These are phyloP conservation scores for Thaumetopoea pityocampa DNA, from an alignment of 1,140 invertebrate species.

Conservation along the genomic window DNA sequence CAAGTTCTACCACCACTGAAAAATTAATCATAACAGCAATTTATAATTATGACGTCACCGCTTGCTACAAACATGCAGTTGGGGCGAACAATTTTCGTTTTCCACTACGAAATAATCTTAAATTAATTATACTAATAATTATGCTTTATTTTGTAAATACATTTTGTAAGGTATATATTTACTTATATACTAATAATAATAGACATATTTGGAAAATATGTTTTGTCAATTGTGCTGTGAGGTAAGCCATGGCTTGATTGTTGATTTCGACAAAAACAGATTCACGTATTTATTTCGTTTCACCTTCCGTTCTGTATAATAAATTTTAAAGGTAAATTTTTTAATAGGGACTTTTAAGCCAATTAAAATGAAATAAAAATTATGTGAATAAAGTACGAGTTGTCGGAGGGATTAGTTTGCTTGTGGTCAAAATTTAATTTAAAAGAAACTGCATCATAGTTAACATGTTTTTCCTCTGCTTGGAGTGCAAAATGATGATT, in stretches of 20 bases:
- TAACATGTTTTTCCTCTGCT: no score
- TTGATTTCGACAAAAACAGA: slow-evolving; percentile 20
- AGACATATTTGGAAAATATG: slow-evolving; percentile 74
- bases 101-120: slow-evolving; percentile 41
- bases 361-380: no score
- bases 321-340: neutral
- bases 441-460: no score
- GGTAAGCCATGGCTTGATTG: slow-evolving; percentile 41
- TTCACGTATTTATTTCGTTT: neutral
- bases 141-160: slow-evolving; percentile 73
- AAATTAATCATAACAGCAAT: neutral
- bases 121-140: slow-evolving; percentile 34
- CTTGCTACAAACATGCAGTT: slow-evolving; percentile 10
- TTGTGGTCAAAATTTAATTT: no score
- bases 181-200: slow-evolving; percentile 69
- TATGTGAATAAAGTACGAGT: no score
- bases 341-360: no score
- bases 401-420: no score
- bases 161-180: slow-evolving; percentile 69
- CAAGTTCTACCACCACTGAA: no score
- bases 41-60: slow-evolving; percentile 20
- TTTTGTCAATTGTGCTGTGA: slow-evolving; percentile 75
- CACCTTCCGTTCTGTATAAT: neutral
- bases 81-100: slow-evolving; percentile 33
- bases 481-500: no score